Percentiles rank a stretch among this genome's conserved stretches.
Conservation (phyloP, 2,888 invertebrate genomes). For the Cheiracanthium punctorium region DNA sequence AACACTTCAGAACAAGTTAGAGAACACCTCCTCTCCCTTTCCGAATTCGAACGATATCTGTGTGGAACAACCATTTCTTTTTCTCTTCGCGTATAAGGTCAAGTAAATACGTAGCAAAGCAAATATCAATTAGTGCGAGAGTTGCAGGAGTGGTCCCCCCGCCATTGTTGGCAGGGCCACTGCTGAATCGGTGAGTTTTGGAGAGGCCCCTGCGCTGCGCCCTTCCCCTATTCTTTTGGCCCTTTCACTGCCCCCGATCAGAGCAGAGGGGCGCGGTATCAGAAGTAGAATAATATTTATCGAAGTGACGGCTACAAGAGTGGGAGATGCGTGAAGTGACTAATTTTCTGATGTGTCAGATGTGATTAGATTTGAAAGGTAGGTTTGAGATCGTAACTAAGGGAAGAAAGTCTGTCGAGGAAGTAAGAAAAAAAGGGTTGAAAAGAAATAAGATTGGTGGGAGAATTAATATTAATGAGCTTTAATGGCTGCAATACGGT, state of each 20-base stretch:
- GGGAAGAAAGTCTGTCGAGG: background rate
- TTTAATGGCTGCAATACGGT: no score
- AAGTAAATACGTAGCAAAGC: background rate
- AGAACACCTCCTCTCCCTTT: background rate
- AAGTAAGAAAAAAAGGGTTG: background rate
- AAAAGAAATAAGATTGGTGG: background rate
- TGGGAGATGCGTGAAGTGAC: constrained; percentile 1
- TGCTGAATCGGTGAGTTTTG: background rate
- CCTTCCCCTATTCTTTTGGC: no score
- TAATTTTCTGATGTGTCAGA: constrained; percentile 4
- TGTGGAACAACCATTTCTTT: background rate
- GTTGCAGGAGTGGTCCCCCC: background rate
- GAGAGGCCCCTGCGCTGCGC: background rate
- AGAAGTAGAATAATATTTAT: constrained; percentile 10
- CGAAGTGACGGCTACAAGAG: constrained; percentile 7
- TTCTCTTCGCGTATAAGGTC: background rate
- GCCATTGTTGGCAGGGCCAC: background rate
- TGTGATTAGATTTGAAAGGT: constrained; percentile 1
- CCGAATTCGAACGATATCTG: background rate
- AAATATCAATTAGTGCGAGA: background rate
- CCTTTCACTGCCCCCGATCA: no score
- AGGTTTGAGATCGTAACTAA: no score
- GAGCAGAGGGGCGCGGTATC: background rate
- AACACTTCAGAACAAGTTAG: background rate
- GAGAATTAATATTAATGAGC: no score